Percentiles rank a stretch among this genome's conserved stretches.
phyloP scores from a whole-genome alignment of 2,113 vertebrate genomes.

The Chamaea fasciata region DNA sequence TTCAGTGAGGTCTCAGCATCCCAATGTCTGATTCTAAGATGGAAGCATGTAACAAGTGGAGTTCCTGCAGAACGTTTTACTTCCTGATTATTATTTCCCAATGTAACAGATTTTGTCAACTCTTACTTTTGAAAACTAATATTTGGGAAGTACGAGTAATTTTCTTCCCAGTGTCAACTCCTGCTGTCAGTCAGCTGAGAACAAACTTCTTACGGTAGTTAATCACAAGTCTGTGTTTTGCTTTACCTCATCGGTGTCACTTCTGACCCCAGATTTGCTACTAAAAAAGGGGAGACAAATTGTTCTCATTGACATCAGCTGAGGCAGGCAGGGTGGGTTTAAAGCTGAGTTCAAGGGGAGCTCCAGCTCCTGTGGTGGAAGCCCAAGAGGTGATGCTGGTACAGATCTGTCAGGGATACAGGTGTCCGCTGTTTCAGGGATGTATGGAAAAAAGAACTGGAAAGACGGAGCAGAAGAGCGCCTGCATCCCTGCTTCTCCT shows the following conservation, averaged over 20 bases:
- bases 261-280: not conserved
- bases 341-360: not conserved
- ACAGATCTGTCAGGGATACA: not conserved
- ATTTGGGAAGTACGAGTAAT: not conserved
- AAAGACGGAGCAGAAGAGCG: accelerated
- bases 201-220: not conserved
- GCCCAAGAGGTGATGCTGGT: not conserved
- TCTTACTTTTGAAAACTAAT: not conserved
- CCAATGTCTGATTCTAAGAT: not conserved
- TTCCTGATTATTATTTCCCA: not conserved
- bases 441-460: not conserved
- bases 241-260: accelerated
- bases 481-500: not conserved
- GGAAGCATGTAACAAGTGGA: not conserved
- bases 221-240: not conserved
- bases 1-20: not conserved
- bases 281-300: not conserved
- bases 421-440: not conserved
- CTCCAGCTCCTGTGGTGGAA: not conserved
- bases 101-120: not conserved
- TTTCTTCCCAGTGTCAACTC: not conserved
- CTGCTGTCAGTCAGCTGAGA: not conserved
- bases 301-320: not conserved
- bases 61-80: not conserved
- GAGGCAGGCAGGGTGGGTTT: accelerated